Conservation (phyloP, 2,888 invertebrate species). For the Camponotus fellah region DNA sequence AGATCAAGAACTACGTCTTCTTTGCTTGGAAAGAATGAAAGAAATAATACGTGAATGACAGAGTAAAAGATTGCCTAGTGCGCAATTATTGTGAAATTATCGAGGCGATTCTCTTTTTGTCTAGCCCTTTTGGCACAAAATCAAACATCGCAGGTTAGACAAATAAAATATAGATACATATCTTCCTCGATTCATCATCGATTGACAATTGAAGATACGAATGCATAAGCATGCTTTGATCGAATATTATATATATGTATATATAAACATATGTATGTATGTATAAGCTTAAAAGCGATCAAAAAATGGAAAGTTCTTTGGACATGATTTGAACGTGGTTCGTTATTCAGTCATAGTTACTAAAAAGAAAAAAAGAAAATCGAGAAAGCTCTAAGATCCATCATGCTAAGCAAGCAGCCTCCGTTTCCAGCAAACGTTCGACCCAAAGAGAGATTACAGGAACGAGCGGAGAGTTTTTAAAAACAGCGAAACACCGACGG, state of each 20-base stretch:
- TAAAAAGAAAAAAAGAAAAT: constrained; percentile 21
- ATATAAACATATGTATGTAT: neutral
- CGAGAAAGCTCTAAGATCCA: constrained; percentile 26
- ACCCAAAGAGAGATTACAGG: constrained; percentile 40
- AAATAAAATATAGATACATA: constrained; percentile 36
- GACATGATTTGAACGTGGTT: constrained; percentile 28
- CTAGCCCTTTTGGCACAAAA: constrained; percentile 50
- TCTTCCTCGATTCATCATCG: constrained; percentile 26
- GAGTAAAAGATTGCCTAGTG: constrained; percentile 11
- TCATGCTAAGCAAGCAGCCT: constrained; percentile 49
- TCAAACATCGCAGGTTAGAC: constrained; percentile 43
- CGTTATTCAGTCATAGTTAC: constrained; percentile 25
- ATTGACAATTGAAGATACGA: constrained; percentile 44
- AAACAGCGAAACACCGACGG: constrained; percentile 3
- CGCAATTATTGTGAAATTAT: constrained; percentile 29
- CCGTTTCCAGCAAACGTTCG: constrained; percentile 53
- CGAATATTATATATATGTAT: neutral
- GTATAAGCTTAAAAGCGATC: constrained; percentile 32
- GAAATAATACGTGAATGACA: neutral
- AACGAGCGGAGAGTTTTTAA: constrained; percentile 40
- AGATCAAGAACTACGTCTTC: constrained; percentile 36
- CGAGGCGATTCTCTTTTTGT: constrained; percentile 1
- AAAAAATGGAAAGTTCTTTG: constrained; percentile 29
- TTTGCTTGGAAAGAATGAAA: neutral
- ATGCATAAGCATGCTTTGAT: constrained; percentile 39